Percentiles rank a stretch among this genome's conserved stretches.
Conservation (phyloP, 2,797 vertebrate genomes). For the Fringilla coelebs region DNA sequence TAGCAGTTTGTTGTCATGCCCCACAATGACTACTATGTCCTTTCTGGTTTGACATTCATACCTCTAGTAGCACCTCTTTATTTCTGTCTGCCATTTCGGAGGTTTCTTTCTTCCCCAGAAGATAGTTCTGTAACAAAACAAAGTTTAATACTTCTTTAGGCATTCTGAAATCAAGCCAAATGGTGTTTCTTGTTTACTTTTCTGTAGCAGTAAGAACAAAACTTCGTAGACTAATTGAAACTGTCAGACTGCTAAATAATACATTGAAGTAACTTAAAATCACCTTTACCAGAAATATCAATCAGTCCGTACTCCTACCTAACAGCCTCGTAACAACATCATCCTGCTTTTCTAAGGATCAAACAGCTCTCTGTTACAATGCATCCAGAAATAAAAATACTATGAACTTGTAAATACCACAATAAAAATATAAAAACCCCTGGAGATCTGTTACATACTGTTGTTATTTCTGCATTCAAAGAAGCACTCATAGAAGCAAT, state of each 20-base stretch:
- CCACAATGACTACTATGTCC: neutral
- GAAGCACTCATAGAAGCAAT: neutral
- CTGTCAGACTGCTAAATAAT: neutral
- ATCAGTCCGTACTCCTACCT: neutral
- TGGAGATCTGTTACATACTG: neutral
- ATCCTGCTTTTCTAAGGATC: neutral
- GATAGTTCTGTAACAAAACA: conserved; percentile 86
- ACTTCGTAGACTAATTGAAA: neutral
- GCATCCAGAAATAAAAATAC: neutral
- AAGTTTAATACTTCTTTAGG: neutral
- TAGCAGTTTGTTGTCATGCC: neutral
- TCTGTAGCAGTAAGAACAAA: neutral
- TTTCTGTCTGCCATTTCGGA: conserved; percentile 97
- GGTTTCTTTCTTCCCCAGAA: conserved; percentile 93
- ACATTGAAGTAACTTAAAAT: neutral
- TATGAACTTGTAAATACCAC: neutral
- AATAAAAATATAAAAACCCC: neutral
- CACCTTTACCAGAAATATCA: neutral
- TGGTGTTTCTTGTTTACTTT: neutral
- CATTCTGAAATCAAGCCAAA: neutral
- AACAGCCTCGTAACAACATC: neutral
- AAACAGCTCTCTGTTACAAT: neutral
- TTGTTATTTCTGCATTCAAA: neutral
- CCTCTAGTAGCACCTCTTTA: conserved; percentile 95
- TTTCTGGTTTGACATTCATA: conserved; percentile 52